Conservation (phyloP, 2,797 vertebrate species). For the Betta splendens region DNA sequence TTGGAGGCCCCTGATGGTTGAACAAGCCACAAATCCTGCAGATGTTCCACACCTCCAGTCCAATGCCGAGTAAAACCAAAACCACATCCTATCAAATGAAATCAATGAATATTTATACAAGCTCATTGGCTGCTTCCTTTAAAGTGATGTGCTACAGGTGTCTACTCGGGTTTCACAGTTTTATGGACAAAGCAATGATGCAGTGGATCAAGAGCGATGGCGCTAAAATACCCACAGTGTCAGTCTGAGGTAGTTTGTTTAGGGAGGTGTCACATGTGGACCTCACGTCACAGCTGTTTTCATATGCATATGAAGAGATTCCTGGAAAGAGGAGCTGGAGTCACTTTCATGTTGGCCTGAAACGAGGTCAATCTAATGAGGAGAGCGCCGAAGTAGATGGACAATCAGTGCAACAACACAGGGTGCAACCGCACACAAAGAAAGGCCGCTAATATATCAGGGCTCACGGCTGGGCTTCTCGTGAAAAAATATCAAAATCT, state of each 20-base stretch:
- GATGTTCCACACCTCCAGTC: not conserved
- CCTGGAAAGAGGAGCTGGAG: slow-evolving; percentile 7
- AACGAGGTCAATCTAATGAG: slow-evolving; percentile 12
- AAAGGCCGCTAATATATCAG: slow-evolving; percentile 9
- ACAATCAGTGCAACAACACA: not conserved
- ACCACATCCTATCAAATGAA: too few species aligned
- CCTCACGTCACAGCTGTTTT: slow-evolving; percentile 21
- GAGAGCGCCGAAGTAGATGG: not conserved
- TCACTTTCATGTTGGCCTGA: slow-evolving; percentile 5
- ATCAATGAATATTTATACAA: too few species aligned
- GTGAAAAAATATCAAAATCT: slow-evolving; percentile 41
- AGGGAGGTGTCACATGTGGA: not conserved
- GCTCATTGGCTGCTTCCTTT: too few species aligned
- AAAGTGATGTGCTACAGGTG: too few species aligned
- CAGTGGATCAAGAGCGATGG: not conserved
- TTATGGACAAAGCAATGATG: not conserved
- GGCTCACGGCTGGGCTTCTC: slow-evolving; percentile 8
- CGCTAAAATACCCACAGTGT: not conserved
- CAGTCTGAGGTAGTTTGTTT: not conserved
- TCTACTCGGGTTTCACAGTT: too few species aligned
- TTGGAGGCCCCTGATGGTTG: not conserved
- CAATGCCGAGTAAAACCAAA: too few species aligned
- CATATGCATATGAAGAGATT: slow-evolving; percentile 10
- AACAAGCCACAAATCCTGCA: not conserved
- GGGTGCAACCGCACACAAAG: not conserved